Percentiles rank a stretch among this genome's conserved stretches.
phyloP scores from a whole-genome alignment of 2,113 vertebrate genomes.

The Aegithalos caudatus region DNA sequence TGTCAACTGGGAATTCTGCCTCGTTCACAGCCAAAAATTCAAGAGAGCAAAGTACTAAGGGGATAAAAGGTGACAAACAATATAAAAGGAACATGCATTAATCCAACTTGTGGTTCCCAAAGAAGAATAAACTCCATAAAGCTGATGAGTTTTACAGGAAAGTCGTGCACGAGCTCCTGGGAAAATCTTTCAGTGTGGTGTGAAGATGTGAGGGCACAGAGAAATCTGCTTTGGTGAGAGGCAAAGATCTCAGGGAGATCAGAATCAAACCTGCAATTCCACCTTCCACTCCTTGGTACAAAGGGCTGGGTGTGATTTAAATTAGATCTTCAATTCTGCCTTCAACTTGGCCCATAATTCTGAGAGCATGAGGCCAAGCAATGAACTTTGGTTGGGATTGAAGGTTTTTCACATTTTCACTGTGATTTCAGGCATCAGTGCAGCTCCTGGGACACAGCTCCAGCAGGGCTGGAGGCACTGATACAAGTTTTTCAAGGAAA shows the following conservation, averaged over 20 bases:
- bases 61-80: neutral
- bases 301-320: neutral
- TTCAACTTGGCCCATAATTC: accelerated
- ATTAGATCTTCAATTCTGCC: neutral
- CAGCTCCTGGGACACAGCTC: neutral
- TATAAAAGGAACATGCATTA: neutral
- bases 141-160: neutral
- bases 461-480: neutral
- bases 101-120: accelerated
- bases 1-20: neutral
- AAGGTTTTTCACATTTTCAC: neutral
- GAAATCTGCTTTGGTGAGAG: neutral
- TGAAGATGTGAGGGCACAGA: neutral
- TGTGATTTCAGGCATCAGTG: neutral
- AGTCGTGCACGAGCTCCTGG: neutral
- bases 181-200: neutral
- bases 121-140: neutral
- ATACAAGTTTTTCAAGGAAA: neutral
- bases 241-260: neutral
- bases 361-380: neutral
- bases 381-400: neutral
- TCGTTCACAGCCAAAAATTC: neutral
- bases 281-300: accelerated
- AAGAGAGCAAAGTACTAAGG: neutral
- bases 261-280: accelerated